phyloP scores from a whole-genome alignment of 2,113 vertebrate genomes.

The Apteryx mantelli region DNA sequence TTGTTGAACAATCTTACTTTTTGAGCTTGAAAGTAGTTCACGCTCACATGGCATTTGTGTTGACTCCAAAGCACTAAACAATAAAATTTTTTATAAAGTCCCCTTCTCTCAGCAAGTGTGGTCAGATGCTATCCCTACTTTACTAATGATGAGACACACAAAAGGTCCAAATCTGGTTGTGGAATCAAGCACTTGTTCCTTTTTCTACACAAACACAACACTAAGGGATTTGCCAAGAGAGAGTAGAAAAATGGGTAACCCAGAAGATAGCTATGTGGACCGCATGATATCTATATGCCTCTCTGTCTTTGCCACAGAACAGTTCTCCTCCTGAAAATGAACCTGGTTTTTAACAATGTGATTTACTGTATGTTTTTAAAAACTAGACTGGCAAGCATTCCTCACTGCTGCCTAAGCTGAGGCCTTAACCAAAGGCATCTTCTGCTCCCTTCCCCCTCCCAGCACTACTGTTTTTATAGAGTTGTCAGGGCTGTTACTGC shows the following conservation, averaged over 20 bases:
- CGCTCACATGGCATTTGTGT: neutral
- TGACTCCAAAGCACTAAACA: neutral
- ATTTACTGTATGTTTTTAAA: no score
- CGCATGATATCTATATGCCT: neutral
- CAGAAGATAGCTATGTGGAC: neutral
- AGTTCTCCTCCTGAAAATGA: neutral
- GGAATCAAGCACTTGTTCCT: neutral
- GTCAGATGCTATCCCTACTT: neutral
- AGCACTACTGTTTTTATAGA: no score
- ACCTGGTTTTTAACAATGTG: no score
- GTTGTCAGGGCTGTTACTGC: no score
- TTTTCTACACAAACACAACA: neutral
- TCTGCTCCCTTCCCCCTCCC: no score
- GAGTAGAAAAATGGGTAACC: neutral
- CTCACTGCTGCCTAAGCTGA: no score
- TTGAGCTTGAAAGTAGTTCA: neutral
- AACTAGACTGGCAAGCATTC: no score
- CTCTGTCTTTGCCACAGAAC: no score
- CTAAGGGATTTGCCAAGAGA: no score
- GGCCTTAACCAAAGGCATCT: no score
- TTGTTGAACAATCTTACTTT: neutral
- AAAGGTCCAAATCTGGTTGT: neutral
- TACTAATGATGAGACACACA: neutral
- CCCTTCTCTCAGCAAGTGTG: rapidly evolving
- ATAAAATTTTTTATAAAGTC: neutral